Evolutionary conservation across 1,140 invertebrate genomes (phyloP), one percentile per base, ranked within the genome.

Genomic region (Temnothorax curvispinosus): DNA sequence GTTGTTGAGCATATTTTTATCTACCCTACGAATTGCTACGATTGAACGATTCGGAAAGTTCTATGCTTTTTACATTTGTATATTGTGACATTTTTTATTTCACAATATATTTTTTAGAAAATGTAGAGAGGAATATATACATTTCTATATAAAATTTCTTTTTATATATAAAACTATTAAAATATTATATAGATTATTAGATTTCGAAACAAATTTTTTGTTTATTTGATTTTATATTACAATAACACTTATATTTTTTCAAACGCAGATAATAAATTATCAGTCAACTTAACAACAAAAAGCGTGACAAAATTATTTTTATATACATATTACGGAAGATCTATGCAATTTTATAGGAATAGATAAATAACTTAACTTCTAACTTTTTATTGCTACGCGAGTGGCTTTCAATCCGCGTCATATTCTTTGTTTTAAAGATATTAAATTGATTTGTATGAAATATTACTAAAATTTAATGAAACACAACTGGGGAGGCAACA

Each of bases 1-100:
- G 15, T 78, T 78, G 5, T 64, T 64, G 8, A 41, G 32, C 5
- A 64, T n/a, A 64, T 78, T 50, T 64, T 77, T 62, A 50, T 32
- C 3, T 21, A 62, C 8, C 21, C 4, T 60, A 7, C 38, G 6
- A 32, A 64, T 47, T n/a, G 54, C 13, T 44, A 27, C 18, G 18
- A 0, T 50, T 18, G 7, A 11, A 64, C 21, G 47, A 32, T 11
- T 64, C 2, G 6, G 11, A 47, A 58, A 32, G 11, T 47, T 44
- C n/a, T n/a, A 54, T 74, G 21, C 6, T 56, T 38, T 75, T 75
- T 58, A 72, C 8, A 27, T 2, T 15, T 52, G 21, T 50, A 69
- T 27, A 67, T 67, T 35, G 62, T 64, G 18, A 9, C 1, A 38
- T 6, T 18, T 32, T 72, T 50, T 32, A 18, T 50, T 72, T 27